Percentiles rank a stretch among this genome's conserved stretches.
Conservation (phyloP, 2,113 vertebrate species). For the Papio anubis region DNA sequence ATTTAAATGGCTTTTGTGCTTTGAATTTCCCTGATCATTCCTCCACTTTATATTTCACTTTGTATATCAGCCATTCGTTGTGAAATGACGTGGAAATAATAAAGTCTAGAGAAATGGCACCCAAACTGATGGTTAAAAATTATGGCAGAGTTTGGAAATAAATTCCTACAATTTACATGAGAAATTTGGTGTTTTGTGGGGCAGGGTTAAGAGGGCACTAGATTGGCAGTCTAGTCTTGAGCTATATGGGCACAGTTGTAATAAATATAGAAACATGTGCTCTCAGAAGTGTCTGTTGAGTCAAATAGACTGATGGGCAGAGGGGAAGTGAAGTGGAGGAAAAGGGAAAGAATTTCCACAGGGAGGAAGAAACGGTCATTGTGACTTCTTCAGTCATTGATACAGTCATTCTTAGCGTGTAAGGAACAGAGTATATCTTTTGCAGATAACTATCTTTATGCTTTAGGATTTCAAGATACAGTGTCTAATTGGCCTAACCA, state of each 20-base stretch:
- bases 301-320: not conserved
- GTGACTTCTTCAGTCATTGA: rapidly evolving
- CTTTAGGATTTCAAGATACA: not conserved
- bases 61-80: not conserved
- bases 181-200: not conserved
- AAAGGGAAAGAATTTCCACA: rapidly evolving
- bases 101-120: not conserved
- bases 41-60: not conserved
- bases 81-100: not conserved
- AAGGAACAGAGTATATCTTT: too few species aligned
- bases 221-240: not conserved
- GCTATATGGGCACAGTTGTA: not conserved
- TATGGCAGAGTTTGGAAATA: not conserved
- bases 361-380: rapidly evolving
- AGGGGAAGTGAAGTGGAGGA: not conserved
- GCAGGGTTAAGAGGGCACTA: not conserved
- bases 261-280: not conserved
- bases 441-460: rapidly evolving
- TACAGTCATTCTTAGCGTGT: rapidly evolving
- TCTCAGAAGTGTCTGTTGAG: not conserved
- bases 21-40: not conserved
- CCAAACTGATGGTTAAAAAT: not conserved
- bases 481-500: not conserved
- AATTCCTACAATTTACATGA: not conserved
- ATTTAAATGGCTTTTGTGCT: not conserved